phyloP scores from a whole-genome alignment of 1,140 invertebrate species.

The Lepidotrigona ventralis region DNA sequence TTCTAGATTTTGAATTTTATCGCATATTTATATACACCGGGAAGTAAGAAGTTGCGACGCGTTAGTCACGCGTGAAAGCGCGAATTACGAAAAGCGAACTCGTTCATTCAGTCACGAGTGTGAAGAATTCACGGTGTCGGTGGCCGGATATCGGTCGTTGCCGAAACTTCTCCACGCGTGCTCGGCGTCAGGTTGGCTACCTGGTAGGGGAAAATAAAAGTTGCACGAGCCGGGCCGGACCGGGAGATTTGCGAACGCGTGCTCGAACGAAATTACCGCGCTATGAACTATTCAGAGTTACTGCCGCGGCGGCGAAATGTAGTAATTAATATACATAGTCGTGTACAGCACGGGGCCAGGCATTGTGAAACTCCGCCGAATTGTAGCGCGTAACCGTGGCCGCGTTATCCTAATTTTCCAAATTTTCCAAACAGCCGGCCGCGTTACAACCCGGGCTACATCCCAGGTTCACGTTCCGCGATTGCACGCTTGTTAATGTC shows the following conservation, averaged over 20 bases:
- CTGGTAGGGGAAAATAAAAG: not conserved
- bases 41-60: not conserved
- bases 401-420: conserved; percentile 20
- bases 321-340: conserved; percentile 43
- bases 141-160: not conserved
- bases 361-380: conserved; percentile 23
- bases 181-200: too few relatives aligned
- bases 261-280: conserved; percentile 17
- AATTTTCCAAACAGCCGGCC: conserved; percentile 5
- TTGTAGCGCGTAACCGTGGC: not conserved
- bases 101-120: not conserved
- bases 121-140: not conserved
- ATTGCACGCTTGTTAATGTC: not conserved
- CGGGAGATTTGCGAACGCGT: not conserved
- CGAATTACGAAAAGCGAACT: not conserved
- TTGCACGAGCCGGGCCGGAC: not conserved
- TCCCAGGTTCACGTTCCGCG: too few relatives aligned
- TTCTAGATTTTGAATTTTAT: not conserved
- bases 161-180: not conserved
- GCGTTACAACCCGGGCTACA: too few relatives aligned
- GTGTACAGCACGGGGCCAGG: too few relatives aligned
- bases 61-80: not conserved
- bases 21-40: not conserved
- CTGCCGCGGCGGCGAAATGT: conserved; percentile 11
- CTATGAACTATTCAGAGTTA: conserved; percentile 30